A percentile compares a stretch with the other conserved stretches of the same genome.
These are phyloP conservation scores for Capitella teleta DNA, from an alignment of 1,140 invertebrate genomes.

Conservation along the genomic window DNA sequence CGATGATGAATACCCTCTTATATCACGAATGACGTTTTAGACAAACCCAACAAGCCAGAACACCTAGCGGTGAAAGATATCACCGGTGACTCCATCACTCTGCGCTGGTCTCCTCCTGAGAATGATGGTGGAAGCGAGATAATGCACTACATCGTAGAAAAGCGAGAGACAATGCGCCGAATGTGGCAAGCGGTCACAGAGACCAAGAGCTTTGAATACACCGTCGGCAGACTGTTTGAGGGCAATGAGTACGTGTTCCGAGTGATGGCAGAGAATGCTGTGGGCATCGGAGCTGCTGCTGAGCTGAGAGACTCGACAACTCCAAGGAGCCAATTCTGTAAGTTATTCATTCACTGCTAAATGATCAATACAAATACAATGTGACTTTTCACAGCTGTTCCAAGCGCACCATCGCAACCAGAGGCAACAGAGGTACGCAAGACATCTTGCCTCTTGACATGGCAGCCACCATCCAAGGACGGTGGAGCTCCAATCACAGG, in stretches of 20 bases:
- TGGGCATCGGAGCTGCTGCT: conserved; percentile 82
- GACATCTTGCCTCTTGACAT: conserved; percentile 72
- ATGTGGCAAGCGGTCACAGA: conserved; percentile 90
- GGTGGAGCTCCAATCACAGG: conserved; percentile 86
- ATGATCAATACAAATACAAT: background rate
- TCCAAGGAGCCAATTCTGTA: conserved; percentile 34
- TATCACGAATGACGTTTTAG: background rate
- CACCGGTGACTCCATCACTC: conserved; percentile 48
- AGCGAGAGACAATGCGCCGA: conserved; percentile 67
- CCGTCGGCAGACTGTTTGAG: conserved; percentile 77
- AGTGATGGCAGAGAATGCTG: conserved; percentile 86
- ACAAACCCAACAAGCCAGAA: conserved; percentile 69
- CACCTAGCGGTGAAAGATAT: conserved; percentile 32
- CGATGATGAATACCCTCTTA: background rate
- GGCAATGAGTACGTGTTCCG: conserved; percentile 81
- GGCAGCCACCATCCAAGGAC: conserved; percentile 84
- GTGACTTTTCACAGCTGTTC: conserved; percentile 50
- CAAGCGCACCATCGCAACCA: conserved; percentile 73
- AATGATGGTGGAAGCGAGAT: conserved; percentile 88
- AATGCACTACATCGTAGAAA: conserved; percentile 83
- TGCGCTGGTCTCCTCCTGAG: conserved; percentile 65
- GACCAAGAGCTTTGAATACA: conserved; percentile 55
- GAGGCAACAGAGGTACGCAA: conserved; percentile 76
- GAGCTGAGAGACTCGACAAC: conserved; percentile 40
- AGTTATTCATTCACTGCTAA: conserved; percentile 12